These are phyloP conservation scores for Phyllopteryx taeniolatus DNA, from an alignment of 2,113 vertebrate species.

Conservation along the genomic window DNA sequence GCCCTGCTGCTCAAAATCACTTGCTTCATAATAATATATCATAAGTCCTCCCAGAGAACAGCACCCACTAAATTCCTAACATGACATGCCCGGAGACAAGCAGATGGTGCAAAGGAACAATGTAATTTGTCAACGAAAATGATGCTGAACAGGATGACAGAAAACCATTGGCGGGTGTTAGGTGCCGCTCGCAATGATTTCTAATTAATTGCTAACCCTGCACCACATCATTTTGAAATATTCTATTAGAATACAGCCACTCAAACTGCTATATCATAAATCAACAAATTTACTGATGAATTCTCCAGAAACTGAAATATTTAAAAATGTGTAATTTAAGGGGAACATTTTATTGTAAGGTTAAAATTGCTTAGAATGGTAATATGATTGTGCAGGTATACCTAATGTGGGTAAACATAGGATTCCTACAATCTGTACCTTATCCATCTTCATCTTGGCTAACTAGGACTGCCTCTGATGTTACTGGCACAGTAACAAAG, in stretches of 20 bases:
- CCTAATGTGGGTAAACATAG: background rate
- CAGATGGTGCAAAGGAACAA: slow-evolving; percentile 41
- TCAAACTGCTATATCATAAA: background rate
- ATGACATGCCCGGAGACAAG: slow-evolving; percentile 31
- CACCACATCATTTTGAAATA: background rate
- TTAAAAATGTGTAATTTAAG: no score
- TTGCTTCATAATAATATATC: slow-evolving; percentile 29
- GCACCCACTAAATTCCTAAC: slow-evolving; percentile 32
- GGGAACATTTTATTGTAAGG: no score
- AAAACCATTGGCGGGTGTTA: slow-evolving; percentile 16
- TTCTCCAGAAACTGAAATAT: no score
- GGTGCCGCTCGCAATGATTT: background rate
- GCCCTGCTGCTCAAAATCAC: slow-evolving; percentile 21
- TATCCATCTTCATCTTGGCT: background rate
- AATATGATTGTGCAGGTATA: background rate
- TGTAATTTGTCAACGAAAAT: slow-evolving; percentile 40
- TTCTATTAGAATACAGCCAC: background rate
- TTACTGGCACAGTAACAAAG: slow-evolving; percentile 10
- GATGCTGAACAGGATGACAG: slow-evolving; percentile 39
- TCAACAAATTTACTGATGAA: background rate
- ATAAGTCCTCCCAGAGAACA: slow-evolving; percentile 8
- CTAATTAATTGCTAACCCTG: background rate
- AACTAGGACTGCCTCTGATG: slow-evolving; percentile 16
- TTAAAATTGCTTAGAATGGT: no score
- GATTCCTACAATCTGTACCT: background rate